These are phyloP conservation scores for Grus americana DNA, from an alignment of 2,113 vertebrate species.

Conservation along the genomic window DNA sequence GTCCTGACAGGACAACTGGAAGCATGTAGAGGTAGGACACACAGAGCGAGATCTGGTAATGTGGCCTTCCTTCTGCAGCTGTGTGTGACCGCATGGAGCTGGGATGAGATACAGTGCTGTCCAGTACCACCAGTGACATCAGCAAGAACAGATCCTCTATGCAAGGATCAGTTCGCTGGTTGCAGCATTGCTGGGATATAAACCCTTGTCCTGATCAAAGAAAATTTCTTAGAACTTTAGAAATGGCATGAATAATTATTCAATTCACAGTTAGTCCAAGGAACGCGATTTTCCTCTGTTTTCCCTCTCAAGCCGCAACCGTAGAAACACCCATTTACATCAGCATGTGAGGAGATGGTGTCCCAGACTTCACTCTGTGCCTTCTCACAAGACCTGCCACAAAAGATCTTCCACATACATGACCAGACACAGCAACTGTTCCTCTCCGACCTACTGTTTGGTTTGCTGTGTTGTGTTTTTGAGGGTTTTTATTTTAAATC, in stretches of 20 bases:
- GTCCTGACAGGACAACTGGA: constrained; percentile 90
- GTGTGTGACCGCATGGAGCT: background rate
- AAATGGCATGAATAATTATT: background rate
- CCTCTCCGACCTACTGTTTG: background rate
- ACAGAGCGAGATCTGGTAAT: background rate
- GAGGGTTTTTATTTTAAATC: background rate
- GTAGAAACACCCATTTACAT: background rate
- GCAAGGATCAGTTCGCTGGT: background rate
- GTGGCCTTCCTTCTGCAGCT: background rate
- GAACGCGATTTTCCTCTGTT: background rate
- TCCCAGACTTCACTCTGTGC: background rate
- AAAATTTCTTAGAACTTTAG: background rate
- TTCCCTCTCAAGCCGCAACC: background rate
- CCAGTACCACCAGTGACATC: background rate
- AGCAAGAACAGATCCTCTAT: background rate
- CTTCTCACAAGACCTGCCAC: background rate
- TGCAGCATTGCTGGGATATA: background rate
- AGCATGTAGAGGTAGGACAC: constrained; percentile 84
- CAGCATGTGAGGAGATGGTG: background rate
- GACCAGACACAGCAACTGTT: background rate
- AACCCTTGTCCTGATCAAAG: background rate
- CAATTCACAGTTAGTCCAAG: background rate
- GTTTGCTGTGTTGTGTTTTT: background rate
- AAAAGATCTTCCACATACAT: background rate
- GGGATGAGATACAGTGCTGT: background rate